Base-by-base conservation (phyloP, 1,140 invertebrate genomes). In the Artemia franciscana region DNA sequence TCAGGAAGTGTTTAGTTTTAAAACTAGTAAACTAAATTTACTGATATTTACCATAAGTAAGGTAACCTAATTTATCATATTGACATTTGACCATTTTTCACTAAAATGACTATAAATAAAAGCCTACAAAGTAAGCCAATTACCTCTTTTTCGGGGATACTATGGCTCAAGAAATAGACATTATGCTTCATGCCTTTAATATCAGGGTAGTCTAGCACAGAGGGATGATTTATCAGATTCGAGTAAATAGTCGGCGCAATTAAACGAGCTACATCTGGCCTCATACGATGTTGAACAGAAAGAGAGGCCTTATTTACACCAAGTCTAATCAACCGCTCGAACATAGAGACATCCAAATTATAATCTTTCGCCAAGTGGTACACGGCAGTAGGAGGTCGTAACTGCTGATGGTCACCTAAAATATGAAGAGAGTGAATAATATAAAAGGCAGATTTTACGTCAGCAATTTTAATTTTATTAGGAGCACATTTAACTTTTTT, bases 331-430 rank as follows among this genome's bases (percentile, higher is more conserved):
- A 71, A 60, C 57, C 70, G 59, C 60, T 72, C 71, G 59, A 72
- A 72, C 18, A 71, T 57, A 7, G 70, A 71, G 3, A 69, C 65
- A 39, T 71, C 68, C 5, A 71, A 61, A 5, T 68, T 28, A 18
- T 67, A 18, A 9, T 26, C 65, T n/a, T n/a, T n/a, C 7, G 64
- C 67, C 7, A 71, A 59, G 24, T 61, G 30, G 59, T 65, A 66
- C 4, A 65, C 67, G 23, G 65, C 61, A 4, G 67, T 58, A 26
- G 61, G 67, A 1, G 70, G 70, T 58, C 68, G 68, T 23, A 71
- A 60, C 62, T 71, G 70, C 57, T 69, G 60, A 57, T 69, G 68
- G 57, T 67, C 66, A 5, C 66, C 66, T 62, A 80, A 77, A 5
- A 78, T 66, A 15, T 15, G 21, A 18, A 51, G n/a, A n/a, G n/a